These are phyloP conservation scores for Eulithis testata DNA, from an alignment of 2,888 invertebrate species.

Conservation along the genomic window DNA sequence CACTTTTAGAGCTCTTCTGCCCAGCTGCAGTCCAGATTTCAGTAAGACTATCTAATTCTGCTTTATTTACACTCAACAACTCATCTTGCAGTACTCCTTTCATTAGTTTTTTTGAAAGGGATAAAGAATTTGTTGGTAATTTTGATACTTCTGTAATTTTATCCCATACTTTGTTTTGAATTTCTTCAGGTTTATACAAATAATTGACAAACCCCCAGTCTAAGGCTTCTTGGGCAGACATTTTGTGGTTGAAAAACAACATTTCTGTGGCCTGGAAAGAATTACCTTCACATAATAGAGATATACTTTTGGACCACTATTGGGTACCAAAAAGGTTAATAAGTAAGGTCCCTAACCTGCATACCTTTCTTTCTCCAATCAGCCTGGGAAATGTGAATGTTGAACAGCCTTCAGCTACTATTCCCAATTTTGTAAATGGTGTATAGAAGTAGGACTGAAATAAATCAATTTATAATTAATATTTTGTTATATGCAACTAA, in stretches of 20 bases:
- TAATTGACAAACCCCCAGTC: conserved; percentile 91
- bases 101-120: conserved; percentile 88
- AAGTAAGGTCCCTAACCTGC: background rate
- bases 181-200: conserved; percentile 87
- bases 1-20: conserved; percentile 51
- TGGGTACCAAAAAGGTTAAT: background rate
- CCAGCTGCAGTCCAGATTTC: conserved; percentile 87
- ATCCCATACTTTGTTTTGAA: conserved; percentile 85
- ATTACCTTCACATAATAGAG: no score
- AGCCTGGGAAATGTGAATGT: conserved; percentile 93
- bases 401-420: conserved; percentile 96
- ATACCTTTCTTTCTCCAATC: conserved; percentile 92
- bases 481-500: background rate
- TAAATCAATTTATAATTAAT: conserved; percentile 18
- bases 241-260: conserved; percentile 89
- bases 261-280: conserved; percentile 83
- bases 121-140: conserved; percentile 84
- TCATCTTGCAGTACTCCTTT: conserved; percentile 84
- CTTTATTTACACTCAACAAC: conserved; percentile 87
- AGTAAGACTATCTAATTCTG: conserved; percentile 87
- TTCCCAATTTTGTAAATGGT: conserved; percentile 93
- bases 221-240: conserved; percentile 92
- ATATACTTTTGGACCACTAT: no score
- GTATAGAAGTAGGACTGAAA: conserved; percentile 93
- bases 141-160: conserved; percentile 82